Conservation (phyloP, 2,113 vertebrate genomes). For the Colaptes auratus region DNA sequence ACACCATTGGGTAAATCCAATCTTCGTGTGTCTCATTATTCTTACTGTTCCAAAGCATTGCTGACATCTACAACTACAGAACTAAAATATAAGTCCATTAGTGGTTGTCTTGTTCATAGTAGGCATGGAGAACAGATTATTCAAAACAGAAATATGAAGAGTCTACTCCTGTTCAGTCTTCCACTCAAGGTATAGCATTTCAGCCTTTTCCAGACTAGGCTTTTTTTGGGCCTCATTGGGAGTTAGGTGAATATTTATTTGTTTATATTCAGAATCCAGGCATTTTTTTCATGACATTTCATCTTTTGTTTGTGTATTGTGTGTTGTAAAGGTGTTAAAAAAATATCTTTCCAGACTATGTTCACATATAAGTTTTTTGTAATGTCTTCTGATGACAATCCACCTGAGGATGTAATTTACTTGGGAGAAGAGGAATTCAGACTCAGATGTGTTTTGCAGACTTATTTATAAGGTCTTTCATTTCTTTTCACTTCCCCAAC, state of each 20-base stretch:
- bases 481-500: neutral
- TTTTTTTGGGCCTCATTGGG: neutral
- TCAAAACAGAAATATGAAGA: neutral
- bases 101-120: neutral
- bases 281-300: neutral
- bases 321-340: neutral
- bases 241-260: neutral
- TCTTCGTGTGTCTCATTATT: neutral
- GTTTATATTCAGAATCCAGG: neutral
- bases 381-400: neutral
- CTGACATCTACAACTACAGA: neutral
- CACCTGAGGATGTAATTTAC: neutral
- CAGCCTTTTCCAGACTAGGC: neutral
- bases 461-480: neutral
- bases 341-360: neutral
- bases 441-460: neutral
- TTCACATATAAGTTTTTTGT: neutral
- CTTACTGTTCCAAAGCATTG: neutral
- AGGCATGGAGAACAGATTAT: neutral
- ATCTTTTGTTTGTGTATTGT: neutral
- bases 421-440: neutral
- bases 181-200: neutral
- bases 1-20: neutral
- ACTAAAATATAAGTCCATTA: neutral
- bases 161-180: neutral